Evolutionary conservation across 1,140 invertebrate species (phyloP).

Genomic region (Tachypleus tridentatus): DNA sequence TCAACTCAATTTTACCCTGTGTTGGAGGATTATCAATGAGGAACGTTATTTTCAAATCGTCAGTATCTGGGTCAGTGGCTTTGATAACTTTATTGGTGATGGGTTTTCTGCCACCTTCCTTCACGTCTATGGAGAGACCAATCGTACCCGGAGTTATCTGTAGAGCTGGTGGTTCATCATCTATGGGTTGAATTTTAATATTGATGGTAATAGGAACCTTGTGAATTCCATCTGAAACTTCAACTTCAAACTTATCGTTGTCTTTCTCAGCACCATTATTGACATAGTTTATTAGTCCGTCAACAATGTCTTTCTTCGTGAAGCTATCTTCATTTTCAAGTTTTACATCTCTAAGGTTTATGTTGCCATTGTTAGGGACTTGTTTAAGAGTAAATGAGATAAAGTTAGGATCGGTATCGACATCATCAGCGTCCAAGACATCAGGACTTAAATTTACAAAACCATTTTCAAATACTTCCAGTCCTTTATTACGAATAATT

Average conservation of each 20-base stretch:
- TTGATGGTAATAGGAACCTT: conserved; percentile 31
- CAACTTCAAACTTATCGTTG: conserved; percentile 30
- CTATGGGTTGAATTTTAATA: conserved; percentile 30
- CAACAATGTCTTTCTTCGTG: conserved; percentile 27
- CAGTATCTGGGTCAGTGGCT: conserved; percentile 31
- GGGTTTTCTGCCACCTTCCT: conserved; percentile 29
- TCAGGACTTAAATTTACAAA: conserved; percentile 27
- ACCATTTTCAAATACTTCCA: conserved; percentile 31
- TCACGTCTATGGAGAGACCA: conserved; percentile 26
- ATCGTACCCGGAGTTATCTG: conserved; percentile 25
- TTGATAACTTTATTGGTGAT: conserved; percentile 28
- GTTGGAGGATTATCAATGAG: conserved; percentile 27
- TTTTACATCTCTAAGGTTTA: conserved; percentile 29
- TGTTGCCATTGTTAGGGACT: conserved; percentile 29
- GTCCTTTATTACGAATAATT: conserved; percentile 29
- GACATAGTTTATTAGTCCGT: conserved; percentile 30
- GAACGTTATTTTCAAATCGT: conserved; percentile 30
- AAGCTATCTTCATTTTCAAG: conserved; percentile 30
- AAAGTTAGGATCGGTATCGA: conserved; percentile 28
- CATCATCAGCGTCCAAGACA: conserved; percentile 32
- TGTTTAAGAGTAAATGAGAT: conserved; percentile 30
- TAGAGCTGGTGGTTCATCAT: conserved; percentile 32
- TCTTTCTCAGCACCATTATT: conserved; percentile 30
- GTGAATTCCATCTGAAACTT: conserved; percentile 36
- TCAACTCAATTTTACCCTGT: conserved; percentile 28